These are phyloP conservation scores for Tyrannus savana DNA, from an alignment of 2,113 vertebrate species.

Conservation along the genomic window DNA sequence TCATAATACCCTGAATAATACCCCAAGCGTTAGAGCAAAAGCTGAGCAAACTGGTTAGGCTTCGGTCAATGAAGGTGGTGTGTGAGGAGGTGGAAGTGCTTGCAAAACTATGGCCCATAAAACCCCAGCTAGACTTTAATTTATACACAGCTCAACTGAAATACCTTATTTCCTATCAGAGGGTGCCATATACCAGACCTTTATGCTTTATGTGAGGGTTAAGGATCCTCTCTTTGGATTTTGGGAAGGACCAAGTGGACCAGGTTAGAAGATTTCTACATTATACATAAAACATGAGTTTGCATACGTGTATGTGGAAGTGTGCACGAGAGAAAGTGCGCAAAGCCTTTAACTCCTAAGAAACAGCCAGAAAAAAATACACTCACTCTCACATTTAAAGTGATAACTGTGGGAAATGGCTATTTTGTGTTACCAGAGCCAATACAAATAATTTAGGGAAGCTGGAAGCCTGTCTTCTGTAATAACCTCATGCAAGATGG, in stretches of 20 bases:
- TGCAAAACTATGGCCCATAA: background rate
- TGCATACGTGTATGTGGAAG: background rate
- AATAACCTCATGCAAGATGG: background rate
- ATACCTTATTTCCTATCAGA: background rate
- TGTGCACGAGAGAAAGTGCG: background rate
- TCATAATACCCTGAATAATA: rapidly evolving
- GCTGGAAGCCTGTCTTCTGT: background rate
- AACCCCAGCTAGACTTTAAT: background rate
- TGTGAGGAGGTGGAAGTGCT: background rate
- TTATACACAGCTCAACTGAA: background rate
- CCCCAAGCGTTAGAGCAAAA: background rate
- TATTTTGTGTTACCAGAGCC: background rate
- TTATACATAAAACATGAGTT: background rate
- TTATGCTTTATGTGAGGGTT: background rate
- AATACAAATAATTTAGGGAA: background rate
- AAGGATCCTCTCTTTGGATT: background rate
- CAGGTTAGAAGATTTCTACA: background rate
- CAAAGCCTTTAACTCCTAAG: background rate
- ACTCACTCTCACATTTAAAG: background rate
- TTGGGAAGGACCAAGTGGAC: background rate
- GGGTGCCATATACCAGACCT: background rate
- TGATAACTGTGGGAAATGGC: background rate
- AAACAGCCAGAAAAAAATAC: background rate
- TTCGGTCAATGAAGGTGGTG: background rate
- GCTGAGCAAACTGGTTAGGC: background rate